A percentile compares a stretch with the other conserved stretches of the same genome.
Evolutionary conservation across 2,888 invertebrate species (phyloP).

Genomic region (Archips xylosteana): DNA sequence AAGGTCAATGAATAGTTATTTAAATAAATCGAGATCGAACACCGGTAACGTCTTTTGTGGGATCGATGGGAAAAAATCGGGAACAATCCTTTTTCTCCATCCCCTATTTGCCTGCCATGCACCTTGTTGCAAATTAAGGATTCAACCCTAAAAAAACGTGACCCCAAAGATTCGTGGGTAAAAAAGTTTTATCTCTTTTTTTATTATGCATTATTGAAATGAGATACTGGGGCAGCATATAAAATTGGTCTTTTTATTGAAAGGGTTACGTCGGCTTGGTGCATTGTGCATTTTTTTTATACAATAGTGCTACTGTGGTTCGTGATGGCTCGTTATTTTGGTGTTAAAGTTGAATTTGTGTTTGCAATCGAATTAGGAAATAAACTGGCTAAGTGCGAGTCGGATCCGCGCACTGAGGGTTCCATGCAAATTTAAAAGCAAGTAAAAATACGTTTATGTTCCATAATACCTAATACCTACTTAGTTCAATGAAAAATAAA

Average conservation of each 20-base stretch:
- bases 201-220: conserved; percentile 82
- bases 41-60: conserved; percentile 72
- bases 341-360: conserved; percentile 78
- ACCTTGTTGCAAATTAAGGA: conserved; percentile 86
- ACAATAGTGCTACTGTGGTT: conserved; percentile 70
- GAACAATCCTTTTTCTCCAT: conserved; percentile 60
- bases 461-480: too few relatives aligned
- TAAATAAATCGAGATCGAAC: conserved; percentile 70
- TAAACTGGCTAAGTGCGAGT: not conserved
- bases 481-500: too few relatives aligned
- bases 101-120: conserved; percentile 79
- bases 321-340: conserved; percentile 76
- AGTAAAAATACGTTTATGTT: too few relatives aligned
- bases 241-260: conserved; percentile 82
- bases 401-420: too few relatives aligned
- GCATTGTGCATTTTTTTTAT: conserved; percentile 62
- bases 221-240: conserved; percentile 83
- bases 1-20: conserved; percentile 57
- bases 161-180: conserved; percentile 84
- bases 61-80: conserved; percentile 73
- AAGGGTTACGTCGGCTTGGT: conserved; percentile 69
- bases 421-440: too few relatives aligned
- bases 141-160: conserved; percentile 77
- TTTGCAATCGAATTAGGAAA: conserved; percentile 53
- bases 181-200: conserved; percentile 79